Evolutionary conservation across 2,888 invertebrate genomes (phyloP), one percentile per base, ranked within the genome.

Genomic region (Caenorhabditis sinica): DNA sequence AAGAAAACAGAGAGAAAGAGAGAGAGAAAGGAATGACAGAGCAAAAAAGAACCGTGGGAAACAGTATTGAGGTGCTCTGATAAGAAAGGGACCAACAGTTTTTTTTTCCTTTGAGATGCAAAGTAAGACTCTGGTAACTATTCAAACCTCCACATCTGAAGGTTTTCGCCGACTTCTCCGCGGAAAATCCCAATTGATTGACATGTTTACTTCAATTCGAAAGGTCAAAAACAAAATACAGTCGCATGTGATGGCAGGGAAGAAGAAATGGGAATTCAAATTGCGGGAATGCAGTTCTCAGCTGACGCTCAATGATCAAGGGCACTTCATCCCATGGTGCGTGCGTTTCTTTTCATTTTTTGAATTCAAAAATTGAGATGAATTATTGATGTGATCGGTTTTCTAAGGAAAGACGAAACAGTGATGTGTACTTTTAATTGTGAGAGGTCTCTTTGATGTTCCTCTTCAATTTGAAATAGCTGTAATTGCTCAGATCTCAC

Each of bases 251-350:
- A 72, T 60, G 56, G 40, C 43, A 36, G 30, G 15, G 8, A 8
- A 33, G 8, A 8, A 8, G 33, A 33, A 36, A 28, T 9, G 28
- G 25, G 71, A 40, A 74, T 74, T 74, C 43, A 43, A 74, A 74
- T 75, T 66, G 72, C 72, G 60, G 45, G 66, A 75, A 75, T 66
- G 43, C 58, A 65, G 66, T 51, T 40, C 66, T 65, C 75, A 75
- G 75, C 75, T 75, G 75, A 75, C 66, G 61, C 49, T 61, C 77
- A 63, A 43, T 33, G 63, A 77, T 63, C 77, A 77, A 77, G 77
- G 77, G 53, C 77, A 63, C 65, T 56, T 49, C 30, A 20, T 28
- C 30, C 25, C 8, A 15, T 28, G 36, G 53, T 53, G 74, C 51
- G 33, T 53, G 63, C 6, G 51, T 2, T 61, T 49, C 56, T 56